Conservation (phyloP, 2,888 invertebrate species). For the Rhorus exstirpatorius region DNA sequence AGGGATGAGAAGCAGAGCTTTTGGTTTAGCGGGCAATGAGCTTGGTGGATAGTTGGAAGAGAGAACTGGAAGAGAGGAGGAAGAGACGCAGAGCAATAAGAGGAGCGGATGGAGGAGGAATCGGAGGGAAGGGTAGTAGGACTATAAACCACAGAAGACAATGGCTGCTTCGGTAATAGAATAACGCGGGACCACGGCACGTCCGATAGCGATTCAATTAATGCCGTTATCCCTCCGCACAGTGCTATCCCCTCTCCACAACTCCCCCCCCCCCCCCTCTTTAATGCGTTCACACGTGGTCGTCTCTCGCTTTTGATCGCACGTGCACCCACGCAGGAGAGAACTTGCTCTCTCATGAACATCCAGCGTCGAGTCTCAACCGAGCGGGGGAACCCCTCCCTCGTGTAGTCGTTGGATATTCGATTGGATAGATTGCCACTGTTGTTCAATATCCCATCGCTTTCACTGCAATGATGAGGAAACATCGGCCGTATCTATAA, state of each 20-base stretch:
- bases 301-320: slow-evolving; percentile 78
- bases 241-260: slow-evolving; percentile 63
- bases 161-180: slow-evolving; percentile 84
- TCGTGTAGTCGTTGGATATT: slow-evolving; percentile 73
- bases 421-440: slow-evolving; percentile 81
- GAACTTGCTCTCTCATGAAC: slow-evolving; percentile 5
- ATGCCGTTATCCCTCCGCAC: slow-evolving; percentile 81
- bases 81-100: slow-evolving; percentile 23
- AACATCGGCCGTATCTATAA: not conserved
- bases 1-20: slow-evolving; percentile 44
- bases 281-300: slow-evolving; percentile 16
- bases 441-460: slow-evolving; percentile 76
- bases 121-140: slow-evolving; percentile 65
- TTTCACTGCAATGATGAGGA: slow-evolving; percentile 24
- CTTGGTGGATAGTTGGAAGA: slow-evolving; percentile 57
- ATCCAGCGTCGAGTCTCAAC: not conserved
- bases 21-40: slow-evolving; percentile 52
- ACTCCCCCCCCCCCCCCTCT: no score
- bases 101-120: slow-evolving; percentile 26
- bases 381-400: slow-evolving; percentile 54
- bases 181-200: slow-evolving; percentile 82
- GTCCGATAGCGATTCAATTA: slow-evolving; percentile 84
- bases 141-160: slow-evolving; percentile 84
- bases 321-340: slow-evolving; percentile 11
- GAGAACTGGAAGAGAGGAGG: slow-evolving; percentile 13